Percentiles rank a stretch among this genome's conserved stretches.
phyloP scores from a whole-genome alignment of 2,888 invertebrate genomes.

The Rhogogaster chlorosoma region DNA sequence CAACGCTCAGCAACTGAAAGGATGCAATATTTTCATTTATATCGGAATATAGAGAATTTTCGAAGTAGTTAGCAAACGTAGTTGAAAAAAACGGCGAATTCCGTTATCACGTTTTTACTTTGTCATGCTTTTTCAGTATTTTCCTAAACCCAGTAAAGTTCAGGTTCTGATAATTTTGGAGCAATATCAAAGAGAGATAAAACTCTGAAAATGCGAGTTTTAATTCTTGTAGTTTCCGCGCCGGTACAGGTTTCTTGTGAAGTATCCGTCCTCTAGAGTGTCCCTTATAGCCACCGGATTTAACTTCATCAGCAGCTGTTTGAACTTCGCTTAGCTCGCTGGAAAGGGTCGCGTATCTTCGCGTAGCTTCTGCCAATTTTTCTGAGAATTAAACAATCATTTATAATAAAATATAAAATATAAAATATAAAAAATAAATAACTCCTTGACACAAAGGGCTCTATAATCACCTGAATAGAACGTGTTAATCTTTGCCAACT shows the following conservation, averaged over 20 bases:
- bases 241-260: constrained; percentile 77
- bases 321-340: constrained; percentile 83
- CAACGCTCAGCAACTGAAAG: constrained; percentile 82
- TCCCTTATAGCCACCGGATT: constrained; percentile 56
- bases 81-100: background rate
- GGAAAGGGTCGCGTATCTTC: constrained; percentile 87
- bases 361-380: constrained; percentile 92
- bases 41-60: background rate
- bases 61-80: no score
- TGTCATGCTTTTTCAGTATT: constrained; percentile 95
- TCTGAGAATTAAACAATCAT: constrained; percentile 78
- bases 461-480: constrained; percentile 85
- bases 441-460: background rate
- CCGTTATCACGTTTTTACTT: constrained; percentile 72
- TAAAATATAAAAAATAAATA: background rate
- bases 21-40: background rate
- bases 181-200: constrained; percentile 90
- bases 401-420: no score
- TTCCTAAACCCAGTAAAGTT: constrained; percentile 95
- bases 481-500: constrained; percentile 92
- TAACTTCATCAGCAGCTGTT: constrained; percentile 75
- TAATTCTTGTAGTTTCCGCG: constrained; percentile 88
- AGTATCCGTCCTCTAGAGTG: constrained; percentile 66
- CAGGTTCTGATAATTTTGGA: constrained; percentile 93
- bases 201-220: constrained; percentile 95